Conservation (phyloP, 2,797 vertebrate species). For the Epinephelus malabaricus region DNA sequence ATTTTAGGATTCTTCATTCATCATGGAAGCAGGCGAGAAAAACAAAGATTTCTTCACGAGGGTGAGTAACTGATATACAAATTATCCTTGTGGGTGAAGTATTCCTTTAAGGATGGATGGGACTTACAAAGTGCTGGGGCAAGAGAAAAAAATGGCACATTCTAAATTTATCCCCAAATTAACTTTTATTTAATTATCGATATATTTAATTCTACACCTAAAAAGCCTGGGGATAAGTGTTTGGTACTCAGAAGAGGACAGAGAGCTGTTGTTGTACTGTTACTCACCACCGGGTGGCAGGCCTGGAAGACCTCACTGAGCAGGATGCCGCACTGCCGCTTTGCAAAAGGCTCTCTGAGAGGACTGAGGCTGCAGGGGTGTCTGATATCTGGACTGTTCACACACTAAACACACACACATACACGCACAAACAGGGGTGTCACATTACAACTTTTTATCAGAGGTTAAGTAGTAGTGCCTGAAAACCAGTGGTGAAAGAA, state of each 20-base stretch:
- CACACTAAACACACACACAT: constrained; percentile 86
- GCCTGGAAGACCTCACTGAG: constrained; percentile 94
- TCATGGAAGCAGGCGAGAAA: too few relatives aligned
- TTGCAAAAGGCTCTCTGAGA: constrained; percentile 94
- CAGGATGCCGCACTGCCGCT: constrained; percentile 92
- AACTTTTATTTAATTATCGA: not conserved
- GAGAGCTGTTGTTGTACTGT: not conserved
- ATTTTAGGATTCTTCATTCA: too few relatives aligned
- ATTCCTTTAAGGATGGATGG: not conserved
- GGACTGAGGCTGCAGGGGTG: constrained; percentile 94
- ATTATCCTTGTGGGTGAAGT: too few relatives aligned
- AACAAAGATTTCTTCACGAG: too few relatives aligned
- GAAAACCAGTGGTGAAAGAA: not conserved
- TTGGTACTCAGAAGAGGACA: not conserved
- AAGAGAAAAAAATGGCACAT: not conserved
- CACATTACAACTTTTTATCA: not conserved
- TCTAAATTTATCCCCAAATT: not conserved
- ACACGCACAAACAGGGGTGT: constrained; percentile 3
- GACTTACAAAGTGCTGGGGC: not conserved
- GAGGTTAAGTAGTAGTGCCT: not conserved
- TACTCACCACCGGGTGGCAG: constrained; percentile 97
- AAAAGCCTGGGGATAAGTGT: not conserved
- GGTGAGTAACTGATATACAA: too few relatives aligned
- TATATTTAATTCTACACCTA: too few relatives aligned
- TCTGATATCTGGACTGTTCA: constrained; percentile 91